A percentile compares a stretch with the other conserved stretches of the same genome.
Conservation (phyloP, 2,113 vertebrate species). For the Syrmaticus mikado region DNA sequence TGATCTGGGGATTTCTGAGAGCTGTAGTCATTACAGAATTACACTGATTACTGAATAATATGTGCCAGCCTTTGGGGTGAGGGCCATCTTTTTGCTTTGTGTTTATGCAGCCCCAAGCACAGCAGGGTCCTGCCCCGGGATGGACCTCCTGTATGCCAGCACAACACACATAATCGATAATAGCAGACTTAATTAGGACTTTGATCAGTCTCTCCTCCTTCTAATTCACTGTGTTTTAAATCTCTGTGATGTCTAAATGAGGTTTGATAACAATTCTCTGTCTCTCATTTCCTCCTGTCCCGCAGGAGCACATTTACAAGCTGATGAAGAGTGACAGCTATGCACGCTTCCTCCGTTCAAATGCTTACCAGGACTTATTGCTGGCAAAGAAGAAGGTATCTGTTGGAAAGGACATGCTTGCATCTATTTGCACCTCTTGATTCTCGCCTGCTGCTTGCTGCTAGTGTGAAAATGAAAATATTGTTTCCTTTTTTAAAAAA, state of each 20-base stretch:
- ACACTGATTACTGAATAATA: not conserved
- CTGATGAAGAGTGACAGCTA: conserved; percentile 99
- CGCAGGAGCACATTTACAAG: conserved; percentile 97
- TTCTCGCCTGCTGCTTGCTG: conserved; percentile 81
- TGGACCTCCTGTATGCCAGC: not conserved
- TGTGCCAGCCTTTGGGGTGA: not conserved
- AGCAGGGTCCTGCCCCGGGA: conserved; percentile 36
- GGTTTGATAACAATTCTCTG: conserved; percentile 54
- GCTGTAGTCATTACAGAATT: conserved; percentile 5
- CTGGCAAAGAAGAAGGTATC: conserved; percentile 95
- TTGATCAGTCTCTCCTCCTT: conserved; percentile 33
- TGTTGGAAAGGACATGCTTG: conserved; percentile 76
- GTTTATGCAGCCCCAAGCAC: not conserved
- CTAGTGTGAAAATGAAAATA: conserved; percentile 73
- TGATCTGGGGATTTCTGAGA: not conserved
- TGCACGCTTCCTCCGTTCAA: conserved; percentile 94
- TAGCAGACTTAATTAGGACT: conserved; percentile 57
- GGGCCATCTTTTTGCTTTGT: conserved; percentile 2
- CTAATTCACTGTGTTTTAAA: conserved; percentile 8
- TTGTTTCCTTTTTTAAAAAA: conserved; percentile 49
- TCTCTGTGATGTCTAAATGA: conserved; percentile 42
- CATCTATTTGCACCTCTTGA: conserved; percentile 74
- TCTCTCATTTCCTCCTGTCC: conserved; percentile 29
- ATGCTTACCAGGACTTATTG: conserved; percentile 94
- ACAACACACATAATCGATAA: conserved; percentile 51